phyloP scores from a whole-genome alignment of 2,888 invertebrate genomes.

The Charanyca ferruginea region DNA sequence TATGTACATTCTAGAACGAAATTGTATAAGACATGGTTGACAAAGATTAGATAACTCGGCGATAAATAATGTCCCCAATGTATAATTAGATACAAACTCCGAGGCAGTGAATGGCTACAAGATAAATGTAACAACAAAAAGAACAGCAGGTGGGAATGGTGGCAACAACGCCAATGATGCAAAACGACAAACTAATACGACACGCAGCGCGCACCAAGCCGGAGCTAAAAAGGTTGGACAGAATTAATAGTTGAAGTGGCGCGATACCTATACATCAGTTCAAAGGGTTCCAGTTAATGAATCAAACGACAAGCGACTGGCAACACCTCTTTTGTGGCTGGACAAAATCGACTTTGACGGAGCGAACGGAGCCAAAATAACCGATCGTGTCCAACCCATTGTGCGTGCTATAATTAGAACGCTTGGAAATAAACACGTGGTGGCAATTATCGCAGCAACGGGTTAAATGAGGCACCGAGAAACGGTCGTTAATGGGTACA shows the following conservation, averaged over 20 bases:
- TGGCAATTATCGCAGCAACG: conserved; percentile 90
- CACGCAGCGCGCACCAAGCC: conserved; percentile 60
- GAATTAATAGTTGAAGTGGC: conserved; percentile 79
- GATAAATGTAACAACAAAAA: conserved; percentile 69
- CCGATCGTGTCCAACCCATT: conserved; percentile 90
- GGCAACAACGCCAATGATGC: conserved; percentile 72
- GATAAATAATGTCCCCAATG: conserved; percentile 43
- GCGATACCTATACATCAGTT: conserved; percentile 85
- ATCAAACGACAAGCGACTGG: conserved; percentile 88
- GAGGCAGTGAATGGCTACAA: conserved; percentile 67
- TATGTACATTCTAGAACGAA: conserved; percentile 13
- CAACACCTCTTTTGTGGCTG: conserved; percentile 88
- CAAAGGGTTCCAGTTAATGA: conserved; percentile 88
- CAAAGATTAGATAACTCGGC: conserved; percentile 43
- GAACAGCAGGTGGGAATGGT: conserved; percentile 65
- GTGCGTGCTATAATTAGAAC: conserved; percentile 89
- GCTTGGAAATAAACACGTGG: conserved; percentile 90
- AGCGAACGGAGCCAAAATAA: conserved; percentile 87
- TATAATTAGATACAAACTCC: conserved; percentile 55
- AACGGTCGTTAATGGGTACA: conserved; percentile 88
- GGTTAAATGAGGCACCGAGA: conserved; percentile 90
- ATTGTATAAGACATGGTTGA: conserved; percentile 27
- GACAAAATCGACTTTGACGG: conserved; percentile 89
- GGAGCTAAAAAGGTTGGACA: conserved; percentile 73
- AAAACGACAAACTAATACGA: conserved; percentile 68